These are phyloP conservation scores for Drosophila colorata DNA, from an alignment of 2,888 invertebrate genomes.

Conservation along the genomic window DNA sequence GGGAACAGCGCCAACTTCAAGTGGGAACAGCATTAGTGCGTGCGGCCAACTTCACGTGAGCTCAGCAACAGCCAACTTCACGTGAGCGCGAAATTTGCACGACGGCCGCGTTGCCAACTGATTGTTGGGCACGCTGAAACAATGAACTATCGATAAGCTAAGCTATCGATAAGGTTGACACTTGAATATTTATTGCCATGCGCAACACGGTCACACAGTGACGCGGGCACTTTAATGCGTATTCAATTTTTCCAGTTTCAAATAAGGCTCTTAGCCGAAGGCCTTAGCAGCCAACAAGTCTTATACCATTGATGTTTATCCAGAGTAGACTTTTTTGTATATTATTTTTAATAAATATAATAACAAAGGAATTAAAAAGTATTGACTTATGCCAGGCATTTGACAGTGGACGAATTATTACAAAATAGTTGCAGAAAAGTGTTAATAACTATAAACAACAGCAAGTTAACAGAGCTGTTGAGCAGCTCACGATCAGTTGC, in stretches of 20 bases:
- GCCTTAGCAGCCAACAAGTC: no score
- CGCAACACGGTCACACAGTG: background rate
- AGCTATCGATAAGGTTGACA: background rate
- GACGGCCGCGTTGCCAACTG: constrained; percentile 44
- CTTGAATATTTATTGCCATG: background rate
- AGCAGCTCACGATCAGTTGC: constrained; percentile 1
- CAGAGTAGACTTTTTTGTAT: no score
- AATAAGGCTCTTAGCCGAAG: no score
- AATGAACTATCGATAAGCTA: background rate
- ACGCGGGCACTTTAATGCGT: background rate
- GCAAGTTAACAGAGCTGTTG: background rate
- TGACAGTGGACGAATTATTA: background rate
- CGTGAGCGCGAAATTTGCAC: constrained; percentile 4
- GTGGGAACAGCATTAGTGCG: constrained; percentile 24
- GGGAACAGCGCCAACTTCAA: constrained; percentile 37
- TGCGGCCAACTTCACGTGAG: constrained; percentile 26
- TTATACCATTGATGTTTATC: no score
- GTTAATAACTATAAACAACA: background rate
- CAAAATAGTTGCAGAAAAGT: background rate
- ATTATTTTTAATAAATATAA: no score
- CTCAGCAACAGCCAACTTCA: constrained; percentile 10
- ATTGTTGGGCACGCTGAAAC: no score
- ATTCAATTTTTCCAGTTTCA: background rate
- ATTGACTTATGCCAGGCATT: background rate
- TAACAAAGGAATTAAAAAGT: background rate